Percentiles rank a stretch among this genome's conserved stretches.
phyloP scores from a whole-genome alignment of 2,113 vertebrate species.

The Strix uralensis region DNA sequence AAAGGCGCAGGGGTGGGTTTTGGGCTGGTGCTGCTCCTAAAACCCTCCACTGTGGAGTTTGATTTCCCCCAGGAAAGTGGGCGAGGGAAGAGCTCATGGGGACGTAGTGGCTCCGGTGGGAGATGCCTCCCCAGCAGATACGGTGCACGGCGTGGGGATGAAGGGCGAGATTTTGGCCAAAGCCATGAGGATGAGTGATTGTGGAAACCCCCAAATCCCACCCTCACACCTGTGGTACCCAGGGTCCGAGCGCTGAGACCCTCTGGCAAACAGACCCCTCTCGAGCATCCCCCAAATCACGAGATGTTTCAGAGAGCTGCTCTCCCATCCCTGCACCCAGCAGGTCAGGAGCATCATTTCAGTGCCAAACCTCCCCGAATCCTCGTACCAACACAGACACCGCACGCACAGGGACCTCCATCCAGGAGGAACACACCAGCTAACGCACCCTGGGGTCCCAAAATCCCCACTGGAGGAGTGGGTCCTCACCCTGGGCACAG shows the following conservation, averaged over 20 bases:
- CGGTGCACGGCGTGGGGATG: accelerated
- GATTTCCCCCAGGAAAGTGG: not conserved
- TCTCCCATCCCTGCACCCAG: not conserved
- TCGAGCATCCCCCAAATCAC: accelerated
- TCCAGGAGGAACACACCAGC: not conserved
- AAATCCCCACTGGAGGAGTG: accelerated
- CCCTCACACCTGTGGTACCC: not conserved
- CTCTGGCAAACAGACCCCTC: not conserved
- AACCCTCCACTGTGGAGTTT: not conserved
- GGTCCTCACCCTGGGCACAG: not conserved
- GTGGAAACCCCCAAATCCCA: not conserved
- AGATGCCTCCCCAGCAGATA: not conserved
- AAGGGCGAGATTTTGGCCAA: not conserved
- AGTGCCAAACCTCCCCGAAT: not conserved
- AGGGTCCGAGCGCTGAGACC: not conserved
- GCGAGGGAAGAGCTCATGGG: not conserved
- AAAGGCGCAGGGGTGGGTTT: not conserved
- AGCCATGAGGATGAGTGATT: not conserved
- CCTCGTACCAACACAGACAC: not conserved
- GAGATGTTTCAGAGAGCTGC: not conserved
- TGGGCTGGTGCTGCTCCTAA: not conserved
- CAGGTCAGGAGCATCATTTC: not conserved
- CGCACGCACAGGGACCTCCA: accelerated
- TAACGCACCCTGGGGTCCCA: not conserved
- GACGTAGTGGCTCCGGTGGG: not conserved